phyloP scores from a whole-genome alignment of 2,797 vertebrate species.

The Hozukius guyotensis region DNA sequence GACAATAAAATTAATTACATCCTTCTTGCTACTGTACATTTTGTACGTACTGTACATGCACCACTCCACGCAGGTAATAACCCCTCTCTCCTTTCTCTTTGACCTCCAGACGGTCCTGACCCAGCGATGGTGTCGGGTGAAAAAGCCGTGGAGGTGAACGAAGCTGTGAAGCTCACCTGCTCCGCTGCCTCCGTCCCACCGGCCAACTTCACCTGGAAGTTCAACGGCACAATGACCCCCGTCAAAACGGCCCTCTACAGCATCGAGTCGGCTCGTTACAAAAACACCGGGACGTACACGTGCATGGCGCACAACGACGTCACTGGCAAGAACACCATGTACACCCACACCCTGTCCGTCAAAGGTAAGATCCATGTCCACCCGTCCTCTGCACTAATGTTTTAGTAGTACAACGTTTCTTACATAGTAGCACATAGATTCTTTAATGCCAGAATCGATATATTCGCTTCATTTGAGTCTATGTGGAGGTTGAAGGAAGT shows the following conservation, averaged over 20 bases:
- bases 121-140: fast-evolving
- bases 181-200: conserved; percentile 44
- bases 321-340: conserved; percentile 29
- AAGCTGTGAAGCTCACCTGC: conserved; percentile 1
- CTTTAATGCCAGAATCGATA: too few species aligned
- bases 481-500: too few species aligned
- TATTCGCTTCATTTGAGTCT: too few species aligned
- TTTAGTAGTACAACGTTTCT: too few species aligned
- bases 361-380: conserved; percentile 60
- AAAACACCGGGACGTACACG: conserved; percentile 67
- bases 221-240: conserved; percentile 27
- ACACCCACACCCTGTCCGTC: conserved; percentile 45
- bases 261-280: background rate
- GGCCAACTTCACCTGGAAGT: conserved; percentile 71
- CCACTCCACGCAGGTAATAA: background rate
- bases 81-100: background rate
- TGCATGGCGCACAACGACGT: conserved; percentile 70
- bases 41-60: background rate
- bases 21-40: background rate
- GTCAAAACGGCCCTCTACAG: fast-evolving
- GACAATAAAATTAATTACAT: too few species aligned
- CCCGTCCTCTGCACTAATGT: too few species aligned
- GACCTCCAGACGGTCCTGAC: conserved; percentile 77
- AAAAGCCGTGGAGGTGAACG: background rate
- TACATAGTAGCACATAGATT: too few species aligned